Evolutionary conservation across 2,888 invertebrate species (phyloP).

Genomic region (Lissocephala sabroskyi): DNA sequence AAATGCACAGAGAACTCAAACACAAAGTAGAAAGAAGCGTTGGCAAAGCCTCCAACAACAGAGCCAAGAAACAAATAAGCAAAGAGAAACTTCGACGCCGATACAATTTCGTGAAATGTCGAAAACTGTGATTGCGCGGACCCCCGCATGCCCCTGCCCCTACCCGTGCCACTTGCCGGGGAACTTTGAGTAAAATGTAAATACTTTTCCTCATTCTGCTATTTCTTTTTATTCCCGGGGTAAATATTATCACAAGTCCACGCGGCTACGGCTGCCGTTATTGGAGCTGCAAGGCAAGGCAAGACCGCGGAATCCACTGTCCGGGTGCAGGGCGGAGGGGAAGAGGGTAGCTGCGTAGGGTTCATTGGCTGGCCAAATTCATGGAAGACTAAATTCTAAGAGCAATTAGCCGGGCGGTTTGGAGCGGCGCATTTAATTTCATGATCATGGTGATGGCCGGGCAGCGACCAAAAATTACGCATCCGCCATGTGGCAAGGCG

Average conservation of each 20-base stretch:
- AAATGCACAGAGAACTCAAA: constrained; percentile 29
- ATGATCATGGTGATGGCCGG: no score
- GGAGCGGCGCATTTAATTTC: constrained; percentile 47
- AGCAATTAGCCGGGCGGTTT: constrained; percentile 29
- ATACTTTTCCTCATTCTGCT: constrained; percentile 66
- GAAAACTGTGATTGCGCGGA: constrained; percentile 57
- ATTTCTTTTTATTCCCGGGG: constrained; percentile 17
- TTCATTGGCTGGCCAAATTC: background rate
- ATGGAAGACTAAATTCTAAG: constrained; percentile 14
- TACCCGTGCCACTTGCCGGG: background rate
- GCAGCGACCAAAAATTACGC: constrained; percentile 39
- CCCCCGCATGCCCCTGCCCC: background rate
- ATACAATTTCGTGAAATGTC: constrained; percentile 63
- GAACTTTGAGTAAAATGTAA: constrained; percentile 62
- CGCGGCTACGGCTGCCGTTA: constrained; percentile 24
- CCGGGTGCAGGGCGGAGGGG: no score
- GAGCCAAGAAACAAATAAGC: constrained; percentile 40
- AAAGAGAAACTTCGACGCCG: constrained; percentile 58
- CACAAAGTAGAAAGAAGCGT: constrained; percentile 17
- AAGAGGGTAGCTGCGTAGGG: no score
- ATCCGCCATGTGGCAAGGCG: constrained; percentile 41
- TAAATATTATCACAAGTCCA: constrained; percentile 68
- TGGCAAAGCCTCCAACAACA: no score
- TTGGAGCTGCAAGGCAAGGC: no score
- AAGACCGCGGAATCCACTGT: no score